Evolutionary conservation across 1,140 invertebrate genomes (phyloP).

Genomic region (Cecropterus lyciades): DNA sequence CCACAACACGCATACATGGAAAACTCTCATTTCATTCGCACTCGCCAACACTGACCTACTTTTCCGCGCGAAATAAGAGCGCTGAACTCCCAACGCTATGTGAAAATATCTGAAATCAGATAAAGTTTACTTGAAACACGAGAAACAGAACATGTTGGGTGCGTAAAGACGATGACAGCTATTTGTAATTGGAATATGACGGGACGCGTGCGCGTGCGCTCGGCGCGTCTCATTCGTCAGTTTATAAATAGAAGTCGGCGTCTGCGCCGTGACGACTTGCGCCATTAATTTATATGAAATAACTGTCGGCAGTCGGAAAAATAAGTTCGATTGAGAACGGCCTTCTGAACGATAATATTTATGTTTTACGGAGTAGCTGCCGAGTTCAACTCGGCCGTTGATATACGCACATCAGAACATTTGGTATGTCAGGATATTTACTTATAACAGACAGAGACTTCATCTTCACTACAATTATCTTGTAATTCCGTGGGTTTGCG

Average conservation of each 20-base stretch:
- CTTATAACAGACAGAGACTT: constrained; percentile 33
- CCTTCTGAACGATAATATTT: constrained; percentile 81
- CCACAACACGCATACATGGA: constrained; percentile 51
- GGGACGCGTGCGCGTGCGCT: constrained; percentile 78
- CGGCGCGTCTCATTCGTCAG: constrained; percentile 81
- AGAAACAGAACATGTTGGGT: constrained; percentile 64
- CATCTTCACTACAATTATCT: constrained; percentile 20
- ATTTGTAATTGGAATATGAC: constrained; percentile 83
- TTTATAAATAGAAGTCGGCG: constrained; percentile 81
- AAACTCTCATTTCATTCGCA: constrained; percentile 62
- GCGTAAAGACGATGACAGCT: constrained; percentile 76
- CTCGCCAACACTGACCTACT: constrained; percentile 31
- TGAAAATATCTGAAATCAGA: constrained; percentile 45
- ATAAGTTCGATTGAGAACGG: constrained; percentile 79
- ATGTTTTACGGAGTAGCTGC: constrained; percentile 79
- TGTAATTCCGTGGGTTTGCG: constrained; percentile 5
- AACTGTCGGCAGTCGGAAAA: constrained; percentile 83
- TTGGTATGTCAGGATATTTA: constrained; percentile 37
- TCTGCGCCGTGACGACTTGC: constrained; percentile 82
- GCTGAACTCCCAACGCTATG: constrained; percentile 9
- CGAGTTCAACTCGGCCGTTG: constrained; percentile 56
- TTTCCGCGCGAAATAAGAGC: constrained; percentile 25
- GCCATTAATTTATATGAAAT: constrained; percentile 84
- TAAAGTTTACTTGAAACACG: constrained; percentile 59
- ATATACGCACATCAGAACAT: constrained; percentile 68